Evolutionary conservation across 1,140 invertebrate species (phyloP), one percentile per base, ranked within the genome.

Genomic region (Panagrolaimus sp.): DNA sequence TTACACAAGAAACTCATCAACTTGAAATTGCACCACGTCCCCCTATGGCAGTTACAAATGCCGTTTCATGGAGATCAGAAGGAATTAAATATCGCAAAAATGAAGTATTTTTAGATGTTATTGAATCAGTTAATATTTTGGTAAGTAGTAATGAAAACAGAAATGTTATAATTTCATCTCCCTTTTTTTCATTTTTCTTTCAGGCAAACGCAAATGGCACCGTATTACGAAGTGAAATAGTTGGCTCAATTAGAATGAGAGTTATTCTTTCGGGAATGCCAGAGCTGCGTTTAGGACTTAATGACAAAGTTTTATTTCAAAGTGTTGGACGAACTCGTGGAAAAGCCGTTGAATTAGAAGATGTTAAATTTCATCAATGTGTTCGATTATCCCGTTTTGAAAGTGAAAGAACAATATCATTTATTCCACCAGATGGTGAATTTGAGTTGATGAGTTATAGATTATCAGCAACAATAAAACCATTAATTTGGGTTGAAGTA

Each of bases 31-130:
- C 96, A 78, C 92, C 92, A 0, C 87, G 93, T 61, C 96, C 96
- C 65, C 96, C 96, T 0, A 92, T 95, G 87, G 94, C 96, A 20
- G 95, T 99, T 0, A 99, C 96, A 1, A 99, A 99, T 86, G 95
- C 96, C 8, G 66, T 86, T 94, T 98, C 95, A 0, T 99, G 96
- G 96, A 86, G 96, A 61, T 96, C 95, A 0, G 96, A 99, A 84
- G 95, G 95, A 1, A 94, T 99, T 62, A 98, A 98, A 82, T 99
- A 99, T 85, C 88, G 96, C 51, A 99, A 98, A 84, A 99, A 99
- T 85, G 96, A 99, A 88, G 96, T 99, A 1, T 99, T 99, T 81
- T 87, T 99, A 0, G 96, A 99, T 88, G 96, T 99, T 4, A 98
- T 99, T 75, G 96, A 99, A 84, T 96, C 93, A 13, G 94, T 99